Evolutionary conservation across 1,140 invertebrate genomes (phyloP).

Genomic region (Pygmarrhopalites habei): DNA sequence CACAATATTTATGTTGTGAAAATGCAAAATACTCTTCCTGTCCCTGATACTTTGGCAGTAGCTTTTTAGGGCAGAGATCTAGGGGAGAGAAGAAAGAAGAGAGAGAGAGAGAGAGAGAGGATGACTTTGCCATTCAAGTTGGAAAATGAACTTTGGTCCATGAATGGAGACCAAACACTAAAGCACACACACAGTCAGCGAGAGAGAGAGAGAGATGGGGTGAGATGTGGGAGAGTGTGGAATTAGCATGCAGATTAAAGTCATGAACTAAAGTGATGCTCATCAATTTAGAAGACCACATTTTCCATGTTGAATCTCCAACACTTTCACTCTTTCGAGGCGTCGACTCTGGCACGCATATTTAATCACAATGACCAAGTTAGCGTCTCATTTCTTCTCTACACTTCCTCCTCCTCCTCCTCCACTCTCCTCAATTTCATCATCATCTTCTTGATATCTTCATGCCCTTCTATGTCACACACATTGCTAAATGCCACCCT

Average conservation of each 20-base stretch:
- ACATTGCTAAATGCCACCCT: background rate
- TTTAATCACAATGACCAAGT: conserved; percentile 26
- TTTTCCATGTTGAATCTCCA: conserved; percentile 28
- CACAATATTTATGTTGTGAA: no score
- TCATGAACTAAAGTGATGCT: conserved; percentile 12
- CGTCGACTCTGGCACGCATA: conserved; percentile 32
- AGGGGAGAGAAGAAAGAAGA: no score
- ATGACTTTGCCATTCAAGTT: conserved; percentile 4
- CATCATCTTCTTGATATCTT: no score
- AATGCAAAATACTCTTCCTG: no score
- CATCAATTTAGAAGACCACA: conserved; percentile 22
- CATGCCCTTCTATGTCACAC: no score
- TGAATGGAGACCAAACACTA: conserved; percentile 11
- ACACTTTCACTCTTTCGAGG: conserved; percentile 28
- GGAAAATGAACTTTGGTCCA: conserved; percentile 3
- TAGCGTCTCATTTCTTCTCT: conserved; percentile 16
- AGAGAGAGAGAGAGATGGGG: conserved; percentile 7
- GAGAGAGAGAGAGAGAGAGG: no score
- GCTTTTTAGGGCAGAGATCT: no score
- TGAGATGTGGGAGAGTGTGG: conserved; percentile 5
- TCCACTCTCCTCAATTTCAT: conserved; percentile 2
- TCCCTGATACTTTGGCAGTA: no score
- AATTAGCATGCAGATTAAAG: conserved; percentile 39
- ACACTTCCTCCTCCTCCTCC: background rate
- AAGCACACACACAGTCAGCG: background rate